A percentile compares a stretch with the other conserved stretches of the same genome.
These are phyloP conservation scores for Copsychus sechellarum DNA, from an alignment of 2,113 vertebrate species.

Conservation along the genomic window DNA sequence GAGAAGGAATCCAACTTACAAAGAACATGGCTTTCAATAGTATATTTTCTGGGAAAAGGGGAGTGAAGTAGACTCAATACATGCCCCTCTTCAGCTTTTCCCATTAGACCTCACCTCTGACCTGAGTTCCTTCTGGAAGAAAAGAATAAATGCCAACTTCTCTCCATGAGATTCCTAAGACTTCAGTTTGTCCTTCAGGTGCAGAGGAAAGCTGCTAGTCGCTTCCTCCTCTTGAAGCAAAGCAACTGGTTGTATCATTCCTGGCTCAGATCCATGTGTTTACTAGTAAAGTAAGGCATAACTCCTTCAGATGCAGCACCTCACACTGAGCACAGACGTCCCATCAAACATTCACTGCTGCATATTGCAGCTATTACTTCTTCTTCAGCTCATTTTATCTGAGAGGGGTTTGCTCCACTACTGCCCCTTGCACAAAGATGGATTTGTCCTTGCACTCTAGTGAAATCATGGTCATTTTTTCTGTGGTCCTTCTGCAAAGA, in stretches of 20 bases:
- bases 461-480: background rate
- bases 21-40: background rate
- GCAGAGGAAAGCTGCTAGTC: background rate
- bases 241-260: background rate
- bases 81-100: background rate
- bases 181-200: background rate
- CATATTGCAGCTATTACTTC: rapidly evolving
- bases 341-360: background rate
- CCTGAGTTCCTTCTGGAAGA: background rate
- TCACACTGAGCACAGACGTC: background rate
- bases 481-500: background rate
- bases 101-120: background rate
- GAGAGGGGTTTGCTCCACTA: background rate
- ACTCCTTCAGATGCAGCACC: background rate
- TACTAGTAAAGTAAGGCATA: background rate
- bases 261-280: background rate
- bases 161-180: background rate
- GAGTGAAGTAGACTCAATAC: background rate
- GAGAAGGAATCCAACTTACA: background rate
- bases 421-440: background rate
- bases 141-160: background rate
- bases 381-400: background rate
- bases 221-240: background rate
- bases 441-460: background rate
- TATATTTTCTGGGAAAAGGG: background rate